Percentiles rank a stretch among this genome's conserved stretches.
Evolutionary conservation across 30 jellyfish, hydroid and myxozoan species (phyloP).

Genomic region (Haliclystus octoradiatus): DNA sequence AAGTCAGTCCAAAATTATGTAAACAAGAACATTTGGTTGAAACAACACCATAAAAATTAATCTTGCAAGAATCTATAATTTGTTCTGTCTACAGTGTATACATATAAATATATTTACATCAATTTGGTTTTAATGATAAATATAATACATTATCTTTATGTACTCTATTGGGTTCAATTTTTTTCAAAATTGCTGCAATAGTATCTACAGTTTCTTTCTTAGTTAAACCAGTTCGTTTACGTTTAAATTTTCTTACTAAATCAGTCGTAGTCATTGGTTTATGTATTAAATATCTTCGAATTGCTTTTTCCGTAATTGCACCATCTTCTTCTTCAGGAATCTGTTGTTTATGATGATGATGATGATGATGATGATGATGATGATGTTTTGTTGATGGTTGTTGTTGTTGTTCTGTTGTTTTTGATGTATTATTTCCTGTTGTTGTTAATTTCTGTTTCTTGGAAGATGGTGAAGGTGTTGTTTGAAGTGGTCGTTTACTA

Average conservation of each 20-base stretch:
- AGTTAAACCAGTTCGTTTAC: constrained; percentile 72
- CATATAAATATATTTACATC: too few relatives aligned
- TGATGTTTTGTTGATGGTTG: too few relatives aligned
- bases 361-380: neutral
- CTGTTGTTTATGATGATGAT: neutral
- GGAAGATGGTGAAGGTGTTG: too few relatives aligned
- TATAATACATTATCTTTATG: constrained; percentile 66
- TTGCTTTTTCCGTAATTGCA: constrained; percentile 69
- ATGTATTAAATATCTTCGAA: constrained; percentile 71
- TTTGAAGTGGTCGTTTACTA: too few relatives aligned
- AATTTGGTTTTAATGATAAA: constrained; percentile 65
- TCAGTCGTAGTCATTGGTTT: constrained; percentile 97
- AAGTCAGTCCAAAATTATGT: too few relatives aligned
- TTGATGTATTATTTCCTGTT: too few relatives aligned
- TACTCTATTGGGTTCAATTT: constrained; percentile 70
- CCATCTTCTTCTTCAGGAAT: neutral
- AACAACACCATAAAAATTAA: too few relatives aligned
- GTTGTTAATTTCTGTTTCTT: too few relatives aligned
- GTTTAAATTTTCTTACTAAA: constrained; percentile 71
- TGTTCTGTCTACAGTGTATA: too few relatives aligned
- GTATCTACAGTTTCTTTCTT: constrained; percentile 87
- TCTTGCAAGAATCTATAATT: too few relatives aligned
- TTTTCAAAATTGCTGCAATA: constrained; percentile 68
- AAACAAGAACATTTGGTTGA: too few relatives aligned
- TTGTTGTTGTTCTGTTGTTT: too few relatives aligned